These are phyloP conservation scores for Penaeus chinensis DNA, from an alignment of 1,140 invertebrate species.

Conservation along the genomic window DNA sequence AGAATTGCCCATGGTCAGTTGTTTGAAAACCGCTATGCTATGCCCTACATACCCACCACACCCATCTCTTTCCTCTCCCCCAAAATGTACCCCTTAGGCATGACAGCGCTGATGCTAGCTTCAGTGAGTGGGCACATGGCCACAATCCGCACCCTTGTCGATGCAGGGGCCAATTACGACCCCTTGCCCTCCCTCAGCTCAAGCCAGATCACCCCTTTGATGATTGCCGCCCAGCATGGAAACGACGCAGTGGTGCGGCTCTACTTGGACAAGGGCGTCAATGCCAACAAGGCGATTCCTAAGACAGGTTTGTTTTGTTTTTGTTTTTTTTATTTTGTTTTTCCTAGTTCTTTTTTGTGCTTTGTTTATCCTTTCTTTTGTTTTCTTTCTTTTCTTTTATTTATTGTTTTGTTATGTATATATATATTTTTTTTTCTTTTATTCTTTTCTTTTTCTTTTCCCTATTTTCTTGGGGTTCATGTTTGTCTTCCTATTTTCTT, in stretches of 20 bases:
- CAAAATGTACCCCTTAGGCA: not conserved
- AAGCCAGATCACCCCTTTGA: conserved; percentile 49
- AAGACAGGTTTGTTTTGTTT: conserved; percentile 38
- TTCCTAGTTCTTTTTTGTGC: not conserved
- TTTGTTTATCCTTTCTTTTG: not conserved
- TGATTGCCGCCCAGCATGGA: conserved; percentile 54
- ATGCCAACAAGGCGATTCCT: conserved; percentile 41
- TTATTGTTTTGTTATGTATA: too few relatives aligned
- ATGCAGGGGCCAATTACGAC: conserved; percentile 39
- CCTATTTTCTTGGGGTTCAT: too few relatives aligned
- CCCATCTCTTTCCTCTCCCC: too few relatives aligned
- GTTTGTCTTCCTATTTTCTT: too few relatives aligned
- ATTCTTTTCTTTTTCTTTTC: too few relatives aligned
- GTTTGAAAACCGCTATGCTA: too few relatives aligned
- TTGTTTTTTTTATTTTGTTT: not conserved
- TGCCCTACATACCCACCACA: too few relatives aligned
- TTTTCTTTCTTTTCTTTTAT: too few relatives aligned
- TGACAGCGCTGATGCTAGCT: conserved; percentile 51
- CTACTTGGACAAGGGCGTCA: conserved; percentile 52
- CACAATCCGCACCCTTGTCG: conserved; percentile 44
- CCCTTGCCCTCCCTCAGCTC: conserved; percentile 17
- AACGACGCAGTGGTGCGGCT: conserved; percentile 54
- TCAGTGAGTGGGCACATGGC: conserved; percentile 58
- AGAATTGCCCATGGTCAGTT: too few relatives aligned
- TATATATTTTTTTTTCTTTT: too few relatives aligned